phyloP scores from a whole-genome alignment of 2,888 invertebrate genomes.

The Nomada fucata region DNA sequence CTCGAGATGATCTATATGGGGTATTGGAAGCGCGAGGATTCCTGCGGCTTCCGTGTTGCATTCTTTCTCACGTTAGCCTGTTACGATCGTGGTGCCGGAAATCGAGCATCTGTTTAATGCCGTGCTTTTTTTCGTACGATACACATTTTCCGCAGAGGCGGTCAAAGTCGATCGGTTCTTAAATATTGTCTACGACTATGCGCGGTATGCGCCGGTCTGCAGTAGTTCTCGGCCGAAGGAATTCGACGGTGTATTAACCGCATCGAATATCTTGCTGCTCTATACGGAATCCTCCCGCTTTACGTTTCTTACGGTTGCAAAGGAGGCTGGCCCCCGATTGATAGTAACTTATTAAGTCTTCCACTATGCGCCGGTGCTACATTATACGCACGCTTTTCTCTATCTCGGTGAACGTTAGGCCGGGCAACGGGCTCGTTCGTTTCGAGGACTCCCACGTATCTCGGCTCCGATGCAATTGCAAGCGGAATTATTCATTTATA shows the following conservation, averaged over 20 bases:
- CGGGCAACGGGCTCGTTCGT: too few species aligned
- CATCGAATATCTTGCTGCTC: neutral
- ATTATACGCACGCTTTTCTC: neutral
- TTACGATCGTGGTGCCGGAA: constrained; percentile 42
- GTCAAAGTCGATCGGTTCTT: constrained; percentile 19
- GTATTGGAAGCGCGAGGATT: constrained; percentile 14
- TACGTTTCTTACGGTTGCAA: neutral
- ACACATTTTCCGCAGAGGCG: too few species aligned
- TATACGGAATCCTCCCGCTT: constrained; percentile 22
- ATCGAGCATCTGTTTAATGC: constrained; percentile 30
- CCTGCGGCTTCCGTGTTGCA: constrained; percentile 52
- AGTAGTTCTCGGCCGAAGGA: neutral
- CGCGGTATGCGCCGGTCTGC: neutral
- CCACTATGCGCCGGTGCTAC: too few species aligned
- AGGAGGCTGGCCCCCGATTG: neutral
- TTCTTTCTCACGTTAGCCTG: constrained; percentile 65
- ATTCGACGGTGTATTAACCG: constrained; percentile 25
- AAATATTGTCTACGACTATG: neutral
- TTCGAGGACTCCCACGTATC: too few species aligned
- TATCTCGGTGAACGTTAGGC: neutral
- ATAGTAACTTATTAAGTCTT: neutral
- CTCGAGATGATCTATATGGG: constrained; percentile 39
- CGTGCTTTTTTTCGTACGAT: constrained; percentile 4
- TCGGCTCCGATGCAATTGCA: too few species aligned
- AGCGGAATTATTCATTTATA: too few species aligned